Conservation (phyloP, 2,797 vertebrate species). For the Nasua narica region DNA sequence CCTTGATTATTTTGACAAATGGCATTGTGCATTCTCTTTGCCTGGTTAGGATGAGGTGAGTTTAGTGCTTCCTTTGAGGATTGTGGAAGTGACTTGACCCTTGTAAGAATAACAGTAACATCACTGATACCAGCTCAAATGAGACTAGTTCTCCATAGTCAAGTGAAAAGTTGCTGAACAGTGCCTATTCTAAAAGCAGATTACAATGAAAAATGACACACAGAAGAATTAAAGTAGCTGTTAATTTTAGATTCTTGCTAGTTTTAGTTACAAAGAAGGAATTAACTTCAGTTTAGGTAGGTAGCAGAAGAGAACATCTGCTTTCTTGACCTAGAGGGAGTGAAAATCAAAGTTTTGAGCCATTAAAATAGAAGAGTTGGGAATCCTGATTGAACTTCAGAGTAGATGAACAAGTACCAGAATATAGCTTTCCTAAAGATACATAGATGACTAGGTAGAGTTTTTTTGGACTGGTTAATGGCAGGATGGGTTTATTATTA, state of each 20-base stretch:
- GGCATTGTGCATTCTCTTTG: background rate
- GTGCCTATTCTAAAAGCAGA: slow-evolving; percentile 59
- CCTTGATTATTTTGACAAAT: slow-evolving; percentile 64
- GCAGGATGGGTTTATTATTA: background rate
- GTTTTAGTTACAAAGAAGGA: slow-evolving; percentile 74
- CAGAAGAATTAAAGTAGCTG: slow-evolving; percentile 71
- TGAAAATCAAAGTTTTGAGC: slow-evolving; percentile 58
- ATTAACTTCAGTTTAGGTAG: slow-evolving; percentile 68
- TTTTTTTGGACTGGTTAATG: background rate
- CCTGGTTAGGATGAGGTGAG: slow-evolving; percentile 25
- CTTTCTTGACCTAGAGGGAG: slow-evolving; percentile 65
- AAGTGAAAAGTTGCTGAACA: slow-evolving; percentile 68
- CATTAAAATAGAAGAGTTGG: slow-evolving; percentile 60
- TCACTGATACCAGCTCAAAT: slow-evolving; percentile 56
- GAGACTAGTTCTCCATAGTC: slow-evolving; percentile 37
- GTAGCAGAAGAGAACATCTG: slow-evolving; percentile 61
- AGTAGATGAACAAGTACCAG: background rate
- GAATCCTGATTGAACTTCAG: slow-evolving; percentile 50
- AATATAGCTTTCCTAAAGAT: slow-evolving; percentile 3
- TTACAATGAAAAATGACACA: slow-evolving; percentile 70
- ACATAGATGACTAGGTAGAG: background rate
- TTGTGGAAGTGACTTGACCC: slow-evolving; percentile 57
- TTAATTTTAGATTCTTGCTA: slow-evolving; percentile 75
- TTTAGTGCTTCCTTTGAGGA: slow-evolving; percentile 26
- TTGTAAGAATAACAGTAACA: slow-evolving; percentile 48